These are phyloP conservation scores for Watsonalla binaria DNA, from an alignment of 2,888 invertebrate genomes.

Conservation along the genomic window DNA sequence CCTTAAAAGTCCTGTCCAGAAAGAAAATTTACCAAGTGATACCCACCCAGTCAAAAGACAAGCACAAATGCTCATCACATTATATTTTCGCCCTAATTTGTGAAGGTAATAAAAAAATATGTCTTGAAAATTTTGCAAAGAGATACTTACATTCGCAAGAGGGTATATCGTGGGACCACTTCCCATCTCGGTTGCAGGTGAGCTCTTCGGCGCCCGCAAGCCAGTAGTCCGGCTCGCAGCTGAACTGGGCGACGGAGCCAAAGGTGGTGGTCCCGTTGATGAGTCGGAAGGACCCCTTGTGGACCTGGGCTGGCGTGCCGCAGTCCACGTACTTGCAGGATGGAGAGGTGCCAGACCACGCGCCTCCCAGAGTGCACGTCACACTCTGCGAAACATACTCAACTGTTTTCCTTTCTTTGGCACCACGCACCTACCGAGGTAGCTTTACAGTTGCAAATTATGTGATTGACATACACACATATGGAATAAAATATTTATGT, in stretches of 20 bases:
- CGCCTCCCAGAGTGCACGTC: constrained; percentile 90
- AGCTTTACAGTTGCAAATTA: too few relatives aligned
- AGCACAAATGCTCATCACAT: too few relatives aligned
- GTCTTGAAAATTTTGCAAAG: too few relatives aligned
- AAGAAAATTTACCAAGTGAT: too few relatives aligned
- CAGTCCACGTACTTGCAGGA: constrained; percentile 93
- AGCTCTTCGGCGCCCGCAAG: constrained; percentile 85
- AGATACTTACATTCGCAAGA: constrained; percentile 91
- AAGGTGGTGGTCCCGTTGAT: constrained; percentile 90
- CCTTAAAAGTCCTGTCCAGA: too few relatives aligned
- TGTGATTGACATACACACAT: too few relatives aligned
- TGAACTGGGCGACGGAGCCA: constrained; percentile 87
- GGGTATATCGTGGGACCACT: constrained; percentile 92
- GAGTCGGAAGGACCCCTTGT: constrained; percentile 85
- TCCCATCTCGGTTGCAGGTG: constrained; percentile 89
- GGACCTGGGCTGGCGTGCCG: constrained; percentile 88
- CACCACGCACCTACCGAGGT: too few relatives aligned
- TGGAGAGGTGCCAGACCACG: constrained; percentile 89
- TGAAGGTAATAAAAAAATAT: too few relatives aligned
- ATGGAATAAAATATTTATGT: too few relatives aligned
- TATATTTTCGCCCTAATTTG: too few relatives aligned
- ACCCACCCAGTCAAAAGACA: too few relatives aligned
- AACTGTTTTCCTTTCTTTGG: neutral
- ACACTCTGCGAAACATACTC: constrained; percentile 78
- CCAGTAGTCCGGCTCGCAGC: constrained; percentile 91